Evolutionary conservation across 1,140 invertebrate species (phyloP).

Genomic region (Neomicropteryx cornuta): DNA sequence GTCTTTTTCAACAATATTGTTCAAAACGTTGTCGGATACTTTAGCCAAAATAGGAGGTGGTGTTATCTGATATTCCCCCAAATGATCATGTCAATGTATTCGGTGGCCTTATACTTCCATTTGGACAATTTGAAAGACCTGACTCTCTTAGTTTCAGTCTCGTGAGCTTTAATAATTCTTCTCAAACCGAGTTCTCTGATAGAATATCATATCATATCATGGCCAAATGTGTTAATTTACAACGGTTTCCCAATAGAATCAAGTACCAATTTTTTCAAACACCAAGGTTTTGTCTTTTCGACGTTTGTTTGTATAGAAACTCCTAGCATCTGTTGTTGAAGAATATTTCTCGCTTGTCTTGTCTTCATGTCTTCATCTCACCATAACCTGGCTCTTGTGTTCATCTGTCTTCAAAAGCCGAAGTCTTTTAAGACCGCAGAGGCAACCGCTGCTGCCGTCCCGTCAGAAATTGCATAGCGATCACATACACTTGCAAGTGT

Average conservation of each 20-base stretch:
- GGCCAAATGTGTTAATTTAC: conserved; percentile 12
- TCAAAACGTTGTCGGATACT: neutral
- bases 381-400: conserved; percentile 7
- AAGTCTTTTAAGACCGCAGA: no score
- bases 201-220: conserved; percentile 20
- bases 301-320: no score
- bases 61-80: conserved; percentile 3
- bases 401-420: neutral
- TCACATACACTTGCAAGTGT: no score
- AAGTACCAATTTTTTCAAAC: conserved; percentile 10
- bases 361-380: no score
- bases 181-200: conserved; percentile 16
- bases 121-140: conserved; percentile 2
- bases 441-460: conserved; percentile 10
- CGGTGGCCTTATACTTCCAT: neutral
- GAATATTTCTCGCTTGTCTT: no score
- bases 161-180: conserved; percentile 15
- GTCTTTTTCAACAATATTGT: no score
- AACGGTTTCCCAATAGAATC: conserved; percentile 11
- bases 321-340: no score
- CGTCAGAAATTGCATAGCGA: conserved; percentile 7
- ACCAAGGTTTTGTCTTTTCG: no score
- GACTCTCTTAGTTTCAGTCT: neutral
- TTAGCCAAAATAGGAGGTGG: neutral
- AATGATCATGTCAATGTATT: conserved; percentile 3